A percentile compares a stretch with the other conserved stretches of the same genome.
These are phyloP conservation scores for Phortica magna DNA, from an alignment of 2,888 invertebrate genomes.

Conservation along the genomic window DNA sequence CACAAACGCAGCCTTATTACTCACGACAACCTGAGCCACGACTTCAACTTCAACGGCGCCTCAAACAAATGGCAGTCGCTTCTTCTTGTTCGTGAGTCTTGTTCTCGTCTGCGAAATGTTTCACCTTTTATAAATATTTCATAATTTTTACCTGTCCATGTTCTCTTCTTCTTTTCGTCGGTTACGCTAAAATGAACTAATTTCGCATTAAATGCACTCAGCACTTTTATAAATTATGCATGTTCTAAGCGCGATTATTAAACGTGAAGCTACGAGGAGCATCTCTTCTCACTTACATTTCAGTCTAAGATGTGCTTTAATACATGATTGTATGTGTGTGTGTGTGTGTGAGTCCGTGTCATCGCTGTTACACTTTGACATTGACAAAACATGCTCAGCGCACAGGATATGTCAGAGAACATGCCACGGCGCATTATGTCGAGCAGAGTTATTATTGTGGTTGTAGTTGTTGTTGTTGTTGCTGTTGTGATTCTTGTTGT, in stretches of 20 bases:
- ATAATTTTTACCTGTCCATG: not conserved
- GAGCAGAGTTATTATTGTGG: not conserved
- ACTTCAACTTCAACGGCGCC: too few species aligned
- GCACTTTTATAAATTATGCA: conserved; percentile 22
- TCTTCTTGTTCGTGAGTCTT: not conserved
- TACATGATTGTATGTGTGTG: not conserved
- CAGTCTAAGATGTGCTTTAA: not conserved
- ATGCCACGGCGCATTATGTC: not conserved
- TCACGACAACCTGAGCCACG: too few species aligned
- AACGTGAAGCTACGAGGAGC: not conserved
- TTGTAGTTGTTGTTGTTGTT: not conserved
- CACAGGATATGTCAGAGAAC: conserved; percentile 1
- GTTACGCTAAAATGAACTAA: not conserved
- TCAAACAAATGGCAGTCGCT: not conserved
- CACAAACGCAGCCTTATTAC: too few species aligned
- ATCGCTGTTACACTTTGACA: not conserved
- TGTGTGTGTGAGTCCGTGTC: not conserved
- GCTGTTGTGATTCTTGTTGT: not conserved
- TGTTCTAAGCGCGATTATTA: not conserved
- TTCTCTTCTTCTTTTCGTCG: not conserved
- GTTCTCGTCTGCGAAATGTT: not conserved
- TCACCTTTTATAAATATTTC: not conserved
- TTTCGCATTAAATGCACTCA: conserved; percentile 19
- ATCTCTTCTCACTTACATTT: not conserved
- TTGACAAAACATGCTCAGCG: conserved; percentile 11